Base-by-base conservation (phyloP, 1,140 invertebrate genomes). In the Dendroctonus ponderosae region DNA sequence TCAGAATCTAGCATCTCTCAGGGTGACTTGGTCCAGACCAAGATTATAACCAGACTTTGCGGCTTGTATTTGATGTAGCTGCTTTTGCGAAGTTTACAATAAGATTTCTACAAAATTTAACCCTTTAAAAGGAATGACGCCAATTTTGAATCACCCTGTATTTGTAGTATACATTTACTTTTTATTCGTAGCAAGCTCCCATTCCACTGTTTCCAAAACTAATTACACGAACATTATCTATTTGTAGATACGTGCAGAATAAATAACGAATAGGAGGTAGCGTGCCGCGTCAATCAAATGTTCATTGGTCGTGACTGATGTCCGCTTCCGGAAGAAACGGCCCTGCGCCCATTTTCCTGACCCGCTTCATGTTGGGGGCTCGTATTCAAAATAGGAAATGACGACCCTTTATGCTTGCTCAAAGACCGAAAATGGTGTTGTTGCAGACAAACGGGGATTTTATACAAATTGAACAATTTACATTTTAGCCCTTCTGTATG, bases 271-370 rank as follows among this genome's bases (percentile, higher is more conserved):
- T 69, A 65, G 52, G 56, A 66, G 62, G 67, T 69, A 63, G 70
- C 70, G 70, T 69, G 67, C 64, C 64, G 56, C 53, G 67, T 71
- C 70, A 69, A 69, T 71, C 68, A 69, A 69, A 58, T 69, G 68
- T 69, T 68, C 58, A 43, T 62, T 52, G 62, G 64, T 67, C 67
- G 67, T 71, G 70, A 71, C 70, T 68, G 63, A 71, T 62, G 64
- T 54, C 51, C 12, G 49, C 61, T 69, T 69, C 68, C 67, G 67
- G 67, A 56, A 53, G 7, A 59, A 66, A 69, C 49, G 56, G 37
- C 58, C 62, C 15, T 44, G 42, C 39, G 54, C 54, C 42, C 39
- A 42, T 58, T 58, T 58, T 41, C 62, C 64, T 63, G 42, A 46
- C 43, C 43, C n/a, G 40, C 12, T 40, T 15, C n/a, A 58, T 37